Evolutionary conservation across 2,113 vertebrate species (phyloP).

Genomic region (Ailurus styani): DNA sequence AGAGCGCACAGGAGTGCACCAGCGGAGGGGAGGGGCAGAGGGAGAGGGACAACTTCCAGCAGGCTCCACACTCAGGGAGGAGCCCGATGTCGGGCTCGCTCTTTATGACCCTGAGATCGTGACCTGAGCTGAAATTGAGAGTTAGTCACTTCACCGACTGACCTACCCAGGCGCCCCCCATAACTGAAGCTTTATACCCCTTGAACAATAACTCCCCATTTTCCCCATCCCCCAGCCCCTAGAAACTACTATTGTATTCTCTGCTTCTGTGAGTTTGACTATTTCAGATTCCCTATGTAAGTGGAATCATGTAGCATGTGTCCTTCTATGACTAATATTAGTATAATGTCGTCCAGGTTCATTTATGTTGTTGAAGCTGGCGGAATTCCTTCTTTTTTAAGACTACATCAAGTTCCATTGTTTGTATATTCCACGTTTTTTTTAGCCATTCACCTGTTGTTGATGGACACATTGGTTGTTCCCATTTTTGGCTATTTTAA

Average conservation of each 20-base stretch:
- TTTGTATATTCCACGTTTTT: background rate
- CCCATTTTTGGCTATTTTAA: background rate
- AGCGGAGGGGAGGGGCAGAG: background rate
- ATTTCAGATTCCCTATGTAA: background rate
- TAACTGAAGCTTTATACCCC: background rate
- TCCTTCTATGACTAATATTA: background rate
- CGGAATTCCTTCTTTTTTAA: background rate
- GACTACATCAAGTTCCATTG: background rate
- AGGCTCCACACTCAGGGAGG: background rate
- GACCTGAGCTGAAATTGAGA: background rate
- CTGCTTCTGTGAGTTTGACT: background rate
- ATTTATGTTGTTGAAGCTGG: background rate
- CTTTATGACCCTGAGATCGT: background rate
- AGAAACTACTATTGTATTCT: background rate
- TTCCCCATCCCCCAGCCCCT: background rate
- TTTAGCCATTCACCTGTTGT: background rate
- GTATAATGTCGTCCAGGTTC: background rate
- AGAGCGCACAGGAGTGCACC: background rate
- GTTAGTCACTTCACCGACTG: background rate
- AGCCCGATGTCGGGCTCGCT: background rate
- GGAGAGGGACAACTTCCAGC: background rate
- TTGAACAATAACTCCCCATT: background rate
- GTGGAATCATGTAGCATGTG: background rate
- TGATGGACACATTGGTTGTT: background rate
- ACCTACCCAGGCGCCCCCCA: background rate